Percentiles rank a stretch among this genome's conserved stretches.
phyloP scores from a whole-genome alignment of 2,797 vertebrate genomes.

The Hydrophis major region DNA sequence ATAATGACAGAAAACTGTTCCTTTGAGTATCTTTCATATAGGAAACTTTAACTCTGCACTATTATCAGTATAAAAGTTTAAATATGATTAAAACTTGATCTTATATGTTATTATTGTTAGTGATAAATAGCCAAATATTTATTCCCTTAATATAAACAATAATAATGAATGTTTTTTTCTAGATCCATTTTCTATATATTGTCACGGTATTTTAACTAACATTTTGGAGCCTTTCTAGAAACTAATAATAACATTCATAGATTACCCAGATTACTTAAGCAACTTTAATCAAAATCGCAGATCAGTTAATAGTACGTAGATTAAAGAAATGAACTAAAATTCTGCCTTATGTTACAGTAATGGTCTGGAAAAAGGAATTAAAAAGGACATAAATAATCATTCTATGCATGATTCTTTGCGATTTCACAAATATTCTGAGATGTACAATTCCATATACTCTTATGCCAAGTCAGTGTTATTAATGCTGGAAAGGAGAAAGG shows the following conservation, averaged over 20 bases:
- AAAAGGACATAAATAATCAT: neutral
- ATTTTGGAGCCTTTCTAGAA: neutral
- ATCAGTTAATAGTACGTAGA: neutral
- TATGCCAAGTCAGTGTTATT: neutral
- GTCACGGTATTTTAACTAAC: neutral
- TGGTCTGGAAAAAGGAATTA: constrained; percentile 1
- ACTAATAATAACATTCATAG: neutral
- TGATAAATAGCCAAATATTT: neutral
- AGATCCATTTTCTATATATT: neutral
- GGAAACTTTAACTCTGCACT: neutral
- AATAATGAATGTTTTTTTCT: neutral
- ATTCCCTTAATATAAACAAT: neutral
- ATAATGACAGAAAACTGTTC: constrained; percentile 33
- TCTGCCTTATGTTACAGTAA: constrained; percentile 1
- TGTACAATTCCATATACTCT: neutral
- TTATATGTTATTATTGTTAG: neutral
- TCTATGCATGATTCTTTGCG: neutral
- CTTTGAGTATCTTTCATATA: constrained; percentile 16
- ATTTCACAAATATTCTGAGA: neutral
- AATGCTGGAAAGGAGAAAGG: neutral
- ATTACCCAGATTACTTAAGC: neutral
- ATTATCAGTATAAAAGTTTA: neutral
- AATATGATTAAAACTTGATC: constrained; percentile 22
- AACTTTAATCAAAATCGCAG: neutral
- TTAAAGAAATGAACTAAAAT: neutral